Evolutionary conservation across 1,140 invertebrate genomes (phyloP).

Genomic region (Aplysia californica): DNA sequence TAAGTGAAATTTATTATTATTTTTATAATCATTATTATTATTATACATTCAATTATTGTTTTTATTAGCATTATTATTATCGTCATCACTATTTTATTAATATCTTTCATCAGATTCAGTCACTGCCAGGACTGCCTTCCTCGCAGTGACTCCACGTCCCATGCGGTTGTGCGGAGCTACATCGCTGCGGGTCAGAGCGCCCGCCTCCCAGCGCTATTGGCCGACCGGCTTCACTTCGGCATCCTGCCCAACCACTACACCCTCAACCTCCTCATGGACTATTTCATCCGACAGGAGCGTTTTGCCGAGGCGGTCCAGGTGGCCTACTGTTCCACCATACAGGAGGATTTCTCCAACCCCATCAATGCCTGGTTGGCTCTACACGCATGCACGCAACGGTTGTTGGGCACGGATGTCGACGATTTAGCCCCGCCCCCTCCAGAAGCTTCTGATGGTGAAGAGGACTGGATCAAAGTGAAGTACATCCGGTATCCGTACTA

Average conservation of each 20-base stretch:
- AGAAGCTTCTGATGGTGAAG: constrained; percentile 31
- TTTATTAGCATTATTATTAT: neutral
- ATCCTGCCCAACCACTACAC: constrained; percentile 86
- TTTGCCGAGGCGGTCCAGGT: constrained; percentile 80
- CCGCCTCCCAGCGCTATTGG: constrained; percentile 78
- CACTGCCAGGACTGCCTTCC: neutral
- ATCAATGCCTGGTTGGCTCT: constrained; percentile 75
- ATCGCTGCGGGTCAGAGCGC: constrained; percentile 73
- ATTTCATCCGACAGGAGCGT: constrained; percentile 79
- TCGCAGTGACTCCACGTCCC: constrained; percentile 79
- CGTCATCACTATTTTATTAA: neutral
- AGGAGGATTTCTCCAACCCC: constrained; percentile 85
- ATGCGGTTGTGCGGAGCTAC: constrained; percentile 81
- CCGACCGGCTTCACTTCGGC: constrained; percentile 86
- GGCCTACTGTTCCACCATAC: constrained; percentile 84
- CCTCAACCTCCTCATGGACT: constrained; percentile 85
- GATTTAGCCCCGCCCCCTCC: constrained; percentile 28
- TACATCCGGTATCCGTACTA: constrained; percentile 50
- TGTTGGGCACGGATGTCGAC: constrained; percentile 15
- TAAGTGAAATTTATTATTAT: neutral
- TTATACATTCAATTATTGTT: neutral
- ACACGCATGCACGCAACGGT: constrained; percentile 39
- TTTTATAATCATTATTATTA: neutral
- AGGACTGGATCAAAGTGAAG: constrained; percentile 45
- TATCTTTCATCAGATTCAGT: constrained; percentile 5